Evolutionary conservation across 2,113 vertebrate genomes (phyloP).

Genomic region (Pimephales promelas): DNA sequence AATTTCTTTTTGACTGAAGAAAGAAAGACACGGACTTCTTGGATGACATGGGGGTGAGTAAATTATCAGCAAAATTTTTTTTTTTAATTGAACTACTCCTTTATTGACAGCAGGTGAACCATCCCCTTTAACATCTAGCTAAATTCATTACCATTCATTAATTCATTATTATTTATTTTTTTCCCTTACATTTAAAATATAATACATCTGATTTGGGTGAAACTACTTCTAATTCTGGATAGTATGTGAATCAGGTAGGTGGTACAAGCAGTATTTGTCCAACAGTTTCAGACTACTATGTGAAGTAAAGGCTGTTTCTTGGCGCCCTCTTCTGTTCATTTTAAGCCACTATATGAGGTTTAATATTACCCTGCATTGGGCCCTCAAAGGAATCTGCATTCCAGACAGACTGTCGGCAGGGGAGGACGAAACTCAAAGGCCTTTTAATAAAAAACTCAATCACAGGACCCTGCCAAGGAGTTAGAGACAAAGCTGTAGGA

Average conservation of each 20-base stretch:
- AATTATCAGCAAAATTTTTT: too few relatives aligned
- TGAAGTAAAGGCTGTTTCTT: neutral
- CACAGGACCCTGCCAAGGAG: neutral
- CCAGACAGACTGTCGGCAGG: constrained; percentile 26
- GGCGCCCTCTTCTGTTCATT: neutral
- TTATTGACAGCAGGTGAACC: too few relatives aligned
- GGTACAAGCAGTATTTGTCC: neutral
- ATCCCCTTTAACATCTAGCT: neutral
- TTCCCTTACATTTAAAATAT: neutral
- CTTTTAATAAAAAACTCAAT: neutral
- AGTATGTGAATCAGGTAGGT: neutral
- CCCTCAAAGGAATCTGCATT: neutral
- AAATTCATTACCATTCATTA: neutral
- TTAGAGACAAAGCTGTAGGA: neutral
- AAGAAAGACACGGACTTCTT: too few relatives aligned
- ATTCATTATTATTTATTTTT: neutral
- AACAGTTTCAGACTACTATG: neutral
- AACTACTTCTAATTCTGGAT: neutral
- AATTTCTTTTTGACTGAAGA: too few relatives aligned
- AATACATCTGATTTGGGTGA: neutral
- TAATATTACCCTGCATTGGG: neutral
- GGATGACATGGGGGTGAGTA: too few relatives aligned
- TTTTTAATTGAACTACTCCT: too few relatives aligned
- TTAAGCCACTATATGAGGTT: too few relatives aligned
- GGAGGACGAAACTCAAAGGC: neutral